phyloP scores from a whole-genome alignment of 1,140 invertebrate species.

The Streblospio benedicti region DNA sequence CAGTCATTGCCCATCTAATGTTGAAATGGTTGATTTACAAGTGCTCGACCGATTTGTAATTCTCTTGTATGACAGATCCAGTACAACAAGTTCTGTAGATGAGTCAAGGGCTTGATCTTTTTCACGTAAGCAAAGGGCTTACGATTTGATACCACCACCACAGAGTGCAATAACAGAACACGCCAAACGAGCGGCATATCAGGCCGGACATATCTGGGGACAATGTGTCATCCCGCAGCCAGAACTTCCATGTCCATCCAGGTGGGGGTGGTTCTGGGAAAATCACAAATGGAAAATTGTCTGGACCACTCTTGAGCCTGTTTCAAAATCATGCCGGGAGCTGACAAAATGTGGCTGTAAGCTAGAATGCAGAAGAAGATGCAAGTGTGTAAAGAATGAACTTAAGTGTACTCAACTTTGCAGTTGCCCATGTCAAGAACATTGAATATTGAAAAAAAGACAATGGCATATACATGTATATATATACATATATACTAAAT shows the following conservation, averaged over 20 bases:
- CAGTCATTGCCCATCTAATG: conserved; percentile 12
- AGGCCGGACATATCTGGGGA: neutral
- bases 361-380: too few species aligned
- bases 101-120: conserved; percentile 11
- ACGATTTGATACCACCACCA: conserved; percentile 10
- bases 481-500: too few species aligned
- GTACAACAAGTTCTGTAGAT: conserved; percentile 7
- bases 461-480: too few species aligned
- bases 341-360: too few species aligned
- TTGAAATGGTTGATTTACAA: conserved; percentile 14
- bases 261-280: too few species aligned
- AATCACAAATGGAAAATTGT: too few species aligned
- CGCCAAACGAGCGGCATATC: neutral
- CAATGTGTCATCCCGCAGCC: neutral
- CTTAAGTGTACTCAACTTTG: too few species aligned
- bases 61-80: conserved; percentile 20
- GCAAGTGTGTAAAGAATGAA: too few species aligned
- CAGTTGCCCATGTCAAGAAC: too few species aligned
- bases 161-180: neutral
- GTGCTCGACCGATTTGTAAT: conserved; percentile 22
- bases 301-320: neutral
- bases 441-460: too few species aligned
- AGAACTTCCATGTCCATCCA: neutral
- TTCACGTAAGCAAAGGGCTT: neutral
- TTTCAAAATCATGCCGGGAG: neutral